Percentiles rank a stretch among this genome's conserved stretches.
Evolutionary conservation across 1,140 invertebrate genomes (phyloP).

Genomic region (Agrypnia vestita): DNA sequence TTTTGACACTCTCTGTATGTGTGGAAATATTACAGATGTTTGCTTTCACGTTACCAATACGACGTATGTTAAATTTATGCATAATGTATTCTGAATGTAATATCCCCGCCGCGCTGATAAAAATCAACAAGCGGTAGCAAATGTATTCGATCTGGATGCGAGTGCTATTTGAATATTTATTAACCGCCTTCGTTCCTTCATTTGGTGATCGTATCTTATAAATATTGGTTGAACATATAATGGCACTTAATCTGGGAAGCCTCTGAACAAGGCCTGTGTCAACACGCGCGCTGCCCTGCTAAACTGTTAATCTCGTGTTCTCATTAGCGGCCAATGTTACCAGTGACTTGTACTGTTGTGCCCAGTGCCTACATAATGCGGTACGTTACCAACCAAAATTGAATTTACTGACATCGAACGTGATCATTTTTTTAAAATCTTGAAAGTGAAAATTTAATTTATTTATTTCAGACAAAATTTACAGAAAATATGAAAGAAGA

Average conservation of each 20-base stretch:
- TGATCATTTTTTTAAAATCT: too few species aligned
- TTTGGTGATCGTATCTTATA: slow-evolving; percentile 35
- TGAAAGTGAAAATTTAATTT: too few species aligned
- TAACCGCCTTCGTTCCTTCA: slow-evolving; percentile 27
- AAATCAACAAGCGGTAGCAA: slow-evolving; percentile 43
- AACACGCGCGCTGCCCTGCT: slow-evolving; percentile 19
- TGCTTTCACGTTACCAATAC: slow-evolving; percentile 42
- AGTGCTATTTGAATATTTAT: slow-evolving; percentile 49
- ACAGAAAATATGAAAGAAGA: too few species aligned
- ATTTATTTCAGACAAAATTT: too few species aligned
- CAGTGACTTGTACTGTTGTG: too few species aligned
- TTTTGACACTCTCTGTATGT: too few species aligned
- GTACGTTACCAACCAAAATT: too few species aligned
- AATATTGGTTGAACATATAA: slow-evolving; percentile 41
- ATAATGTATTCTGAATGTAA: slow-evolving; percentile 47
- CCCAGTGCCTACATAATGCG: too few species aligned
- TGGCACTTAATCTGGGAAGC: slow-evolving; percentile 27
- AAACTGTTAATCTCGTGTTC: slow-evolving; percentile 32
- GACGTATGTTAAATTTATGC: slow-evolving; percentile 48
- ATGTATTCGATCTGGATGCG: slow-evolving; percentile 46
- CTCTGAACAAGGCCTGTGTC: slow-evolving; percentile 36
- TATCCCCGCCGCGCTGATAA: slow-evolving; percentile 45
- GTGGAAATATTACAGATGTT: slow-evolving; percentile 45
- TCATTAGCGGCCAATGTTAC: slow-evolving; percentile 24
- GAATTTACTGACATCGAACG: too few species aligned